Base-by-base conservation (phyloP, 2,888 invertebrate genomes). In the Salpingus planirostris region DNA sequence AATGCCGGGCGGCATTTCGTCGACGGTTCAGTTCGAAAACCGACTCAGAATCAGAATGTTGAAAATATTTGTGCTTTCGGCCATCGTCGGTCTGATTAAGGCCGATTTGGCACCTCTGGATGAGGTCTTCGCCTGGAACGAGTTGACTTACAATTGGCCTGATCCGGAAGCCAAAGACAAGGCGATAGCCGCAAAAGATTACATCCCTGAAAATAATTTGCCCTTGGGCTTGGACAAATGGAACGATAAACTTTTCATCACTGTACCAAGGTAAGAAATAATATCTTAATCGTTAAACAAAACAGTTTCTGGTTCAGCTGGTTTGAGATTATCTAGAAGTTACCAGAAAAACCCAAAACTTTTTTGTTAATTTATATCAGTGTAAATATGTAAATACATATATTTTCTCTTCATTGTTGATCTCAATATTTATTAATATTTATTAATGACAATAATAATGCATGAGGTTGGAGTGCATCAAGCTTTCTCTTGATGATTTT, bases 221-320 rank as follows among this genome's bases (percentile, higher is more conserved):
- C 80, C 81, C 0, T 62, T 84, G 27, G 84, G 83, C 7, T 50
- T 85, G 38, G 82, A 76, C 31, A 68, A 74, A 32, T 84, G 81
- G 80, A 74, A 71, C 51, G 67, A 78, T 62, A 83, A 77, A 68
- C 59, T 76, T 24, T 84, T 77, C 52, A 67, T 81, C 21, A 80
- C 80, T 4, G 73, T 80, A 13, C 81, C 81, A 36, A 71, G 73
- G 73, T 73, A 35, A n/a, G n/a, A n/a, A n/a, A n/a, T n/a, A n/a
- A n/a, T n/a, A n/a, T n/a, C n/a, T n/a, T n/a, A n/a, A n/a, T n/a
- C n/a, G n/a, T n/a, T n/a, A n/a, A n/a, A n/a, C n/a, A n/a, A n/a
- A n/a, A n/a, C n/a, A n/a, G n/a, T n/a, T n/a, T n/a, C n/a, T n/a
- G n/a, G n/a, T n/a, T n/a, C n/a, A n/a, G n/a, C n/a, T n/a, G n/a